A percentile compares a stretch with the other conserved stretches of the same genome.
Conservation (phyloP, 2,113 vertebrate genomes). For the Mystacornis crossleyi region DNA sequence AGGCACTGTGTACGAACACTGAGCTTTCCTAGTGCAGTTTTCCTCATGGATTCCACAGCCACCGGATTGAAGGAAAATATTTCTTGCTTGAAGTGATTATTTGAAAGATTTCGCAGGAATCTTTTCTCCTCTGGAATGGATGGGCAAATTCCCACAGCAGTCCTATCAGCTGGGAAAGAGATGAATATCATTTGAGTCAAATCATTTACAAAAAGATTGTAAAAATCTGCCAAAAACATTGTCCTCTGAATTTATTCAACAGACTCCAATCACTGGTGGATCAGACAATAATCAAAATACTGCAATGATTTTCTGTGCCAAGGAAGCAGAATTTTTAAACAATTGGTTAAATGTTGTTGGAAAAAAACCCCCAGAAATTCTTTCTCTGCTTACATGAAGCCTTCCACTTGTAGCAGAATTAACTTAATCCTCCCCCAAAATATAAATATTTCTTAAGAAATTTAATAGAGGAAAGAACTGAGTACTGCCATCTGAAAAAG, state of each 20-base stretch:
- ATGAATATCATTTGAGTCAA: conserved; percentile 19
- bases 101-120: conserved; percentile 36
- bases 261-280: background rate
- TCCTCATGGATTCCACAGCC: background rate
- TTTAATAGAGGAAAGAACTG: background rate
- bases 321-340: background rate
- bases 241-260: conserved; percentile 21
- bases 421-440: accelerated
- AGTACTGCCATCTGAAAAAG: background rate
- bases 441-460: background rate
- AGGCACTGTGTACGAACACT: accelerated
- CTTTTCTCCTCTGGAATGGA: background rate
- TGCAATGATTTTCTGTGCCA: background rate
- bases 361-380: background rate
- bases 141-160: conserved; percentile 1
- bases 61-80: background rate
- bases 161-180: conserved; percentile 52
- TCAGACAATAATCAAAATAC: background rate
- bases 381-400: background rate
- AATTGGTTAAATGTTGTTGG: background rate
- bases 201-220: background rate
- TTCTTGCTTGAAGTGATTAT: background rate
- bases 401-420: background rate
- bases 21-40: background rate
- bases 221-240: conserved; percentile 25